phyloP scores from a whole-genome alignment of 1,140 invertebrate species.

The Drosophila mayri region DNA sequence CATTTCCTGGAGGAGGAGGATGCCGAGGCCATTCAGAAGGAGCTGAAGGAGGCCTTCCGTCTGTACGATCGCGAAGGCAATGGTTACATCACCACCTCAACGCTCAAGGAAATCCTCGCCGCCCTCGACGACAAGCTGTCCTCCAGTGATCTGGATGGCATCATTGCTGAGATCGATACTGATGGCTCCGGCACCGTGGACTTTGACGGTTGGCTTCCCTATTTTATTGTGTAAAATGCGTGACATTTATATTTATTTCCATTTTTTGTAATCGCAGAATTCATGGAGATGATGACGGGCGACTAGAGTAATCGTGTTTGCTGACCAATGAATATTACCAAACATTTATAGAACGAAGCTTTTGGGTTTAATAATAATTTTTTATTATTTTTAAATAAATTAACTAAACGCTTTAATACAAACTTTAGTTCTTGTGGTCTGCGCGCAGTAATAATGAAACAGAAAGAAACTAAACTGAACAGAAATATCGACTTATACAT shows the following conservation, averaged over 20 bases:
- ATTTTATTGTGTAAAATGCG: neutral
- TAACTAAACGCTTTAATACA: slow-evolving; percentile 74
- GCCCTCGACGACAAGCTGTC: slow-evolving; percentile 96
- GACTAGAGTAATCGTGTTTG: slow-evolving; percentile 82
- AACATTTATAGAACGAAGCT: slow-evolving; percentile 37
- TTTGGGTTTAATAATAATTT: slow-evolving; percentile 72
- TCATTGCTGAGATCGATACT: slow-evolving; percentile 97
- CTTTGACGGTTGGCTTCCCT: slow-evolving; percentile 89
- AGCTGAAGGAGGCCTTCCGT: slow-evolving; percentile 96
- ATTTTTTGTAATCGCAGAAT: slow-evolving; percentile 86
- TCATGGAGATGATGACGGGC: slow-evolving; percentile 95
- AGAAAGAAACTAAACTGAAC: slow-evolving; percentile 33
- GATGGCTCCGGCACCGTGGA: slow-evolving; percentile 97
- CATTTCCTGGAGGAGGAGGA: slow-evolving; percentile 96
- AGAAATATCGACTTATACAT: slow-evolving; percentile 25
- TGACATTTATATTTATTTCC: neutral
- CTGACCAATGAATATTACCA: slow-evolving; percentile 28
- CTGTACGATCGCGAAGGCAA: slow-evolving; percentile 93
- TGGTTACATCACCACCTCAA: slow-evolving; percentile 96
- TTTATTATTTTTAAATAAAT: slow-evolving; percentile 81
- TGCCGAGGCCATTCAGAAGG: slow-evolving; percentile 96
- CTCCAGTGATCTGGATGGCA: slow-evolving; percentile 93
- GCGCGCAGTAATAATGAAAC: slow-evolving; percentile 51
- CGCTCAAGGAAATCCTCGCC: slow-evolving; percentile 94
- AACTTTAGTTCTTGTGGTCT: slow-evolving; percentile 69